Evolutionary conservation across 2,888 invertebrate genomes (phyloP), one percentile per base, ranked within the genome.

Genomic region (Pilophorus perplexus): DNA sequence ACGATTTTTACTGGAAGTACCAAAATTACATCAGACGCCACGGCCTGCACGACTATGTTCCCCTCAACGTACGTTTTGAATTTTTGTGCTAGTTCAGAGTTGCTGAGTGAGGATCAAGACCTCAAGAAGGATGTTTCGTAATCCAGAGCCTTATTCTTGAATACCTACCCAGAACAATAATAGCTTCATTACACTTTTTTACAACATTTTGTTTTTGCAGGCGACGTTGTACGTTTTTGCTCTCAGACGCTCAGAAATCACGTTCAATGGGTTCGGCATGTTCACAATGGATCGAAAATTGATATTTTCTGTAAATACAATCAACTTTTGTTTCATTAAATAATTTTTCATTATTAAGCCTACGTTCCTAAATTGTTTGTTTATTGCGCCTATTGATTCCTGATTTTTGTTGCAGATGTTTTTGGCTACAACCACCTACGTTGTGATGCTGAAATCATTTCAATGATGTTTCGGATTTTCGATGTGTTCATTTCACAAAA

Each of bases 61-160:
- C 54, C 6, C 54, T 54, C 16, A 54, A 54, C 28, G 54, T 54
- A 20, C 25, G 54, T 54, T n/a, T n/a, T n/a, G n/a, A n/a, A n/a
- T n/a, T n/a, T n/a, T n/a, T n/a, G n/a, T n/a, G n/a, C n/a, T n/a
- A n/a, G n/a, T n/a, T n/a, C n/a, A n/a, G n/a, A n/a, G n/a, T n/a
- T n/a, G n/a, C n/a, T n/a, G n/a, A n/a, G n/a, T n/a, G n/a, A n/a
- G n/a, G n/a, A n/a, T n/a, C n/a, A n/a, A n/a, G n/a, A n/a, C n/a
- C n/a, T n/a, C n/a, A n/a, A n/a, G n/a, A n/a, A n/a, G n/a, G n/a
- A n/a, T n/a, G n/a, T n/a, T n/a, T 42, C 14, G 44, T 10, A 6
- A 42, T 6, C 5, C 44, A 5, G 14, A 10, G 12, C 6, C n/a
- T n/a, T n/a, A n/a, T n/a, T n/a, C n/a, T n/a, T n/a, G n/a, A n/a